Evolutionary conservation across 1,140 invertebrate genomes (phyloP).

Genomic region (Drosophila serrata): DNA sequence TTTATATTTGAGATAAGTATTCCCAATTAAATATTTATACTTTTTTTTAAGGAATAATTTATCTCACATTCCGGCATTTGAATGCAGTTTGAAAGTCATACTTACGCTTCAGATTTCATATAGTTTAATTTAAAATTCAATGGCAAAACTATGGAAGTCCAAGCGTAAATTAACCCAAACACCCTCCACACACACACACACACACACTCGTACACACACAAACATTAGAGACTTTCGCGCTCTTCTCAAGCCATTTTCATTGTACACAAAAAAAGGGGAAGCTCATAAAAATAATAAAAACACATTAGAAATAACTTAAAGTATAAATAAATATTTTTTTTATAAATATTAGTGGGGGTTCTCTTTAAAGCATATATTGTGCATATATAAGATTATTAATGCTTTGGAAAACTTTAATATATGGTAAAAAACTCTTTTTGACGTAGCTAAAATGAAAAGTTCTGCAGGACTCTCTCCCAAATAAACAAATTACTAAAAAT

Average conservation of each 20-base stretch:
- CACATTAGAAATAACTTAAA: too few species aligned
- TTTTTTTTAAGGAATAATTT: not conserved
- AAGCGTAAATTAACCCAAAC: slow-evolving; percentile 71
- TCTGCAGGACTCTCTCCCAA: too few species aligned
- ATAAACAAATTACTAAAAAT: too few species aligned
- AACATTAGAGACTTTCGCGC: slow-evolving; percentile 16
- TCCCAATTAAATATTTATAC: not conserved
- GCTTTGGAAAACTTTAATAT: too few species aligned
- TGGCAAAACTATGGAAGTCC: slow-evolving; percentile 60
- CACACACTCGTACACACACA: too few species aligned
- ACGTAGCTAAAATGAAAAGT: too few species aligned
- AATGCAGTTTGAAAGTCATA: slow-evolving; percentile 38
- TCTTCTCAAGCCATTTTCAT: slow-evolving; percentile 32
- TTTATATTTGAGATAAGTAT: not conserved
- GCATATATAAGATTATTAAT: too few species aligned
- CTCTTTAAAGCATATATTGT: too few species aligned
- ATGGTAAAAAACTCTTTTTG: too few species aligned
- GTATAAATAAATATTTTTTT: too few species aligned
- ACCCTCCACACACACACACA: slow-evolving; percentile 34
- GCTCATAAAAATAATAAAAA: too few species aligned
- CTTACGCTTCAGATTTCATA: slow-evolving; percentile 37
- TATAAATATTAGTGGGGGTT: too few species aligned
- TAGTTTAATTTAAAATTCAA: slow-evolving; percentile 71
- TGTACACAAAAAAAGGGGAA: not conserved
- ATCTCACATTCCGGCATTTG: not conserved